Evolutionary conservation across 2,113 vertebrate species (phyloP).

Genomic region (Pterophyllum scalare): DNA sequence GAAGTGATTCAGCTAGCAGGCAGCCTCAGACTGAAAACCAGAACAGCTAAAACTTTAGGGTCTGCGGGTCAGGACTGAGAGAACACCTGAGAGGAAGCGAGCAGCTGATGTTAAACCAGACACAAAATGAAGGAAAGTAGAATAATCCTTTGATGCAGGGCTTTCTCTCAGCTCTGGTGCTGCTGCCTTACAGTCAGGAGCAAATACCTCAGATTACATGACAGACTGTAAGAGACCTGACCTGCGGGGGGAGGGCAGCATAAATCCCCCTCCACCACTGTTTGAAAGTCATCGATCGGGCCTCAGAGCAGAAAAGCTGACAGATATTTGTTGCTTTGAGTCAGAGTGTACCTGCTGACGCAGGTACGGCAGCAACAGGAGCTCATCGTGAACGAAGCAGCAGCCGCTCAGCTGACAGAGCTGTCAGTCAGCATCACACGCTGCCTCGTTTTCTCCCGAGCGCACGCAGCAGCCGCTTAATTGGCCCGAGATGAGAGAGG

Average conservation of each 20-base stretch:
- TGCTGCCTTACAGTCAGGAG: no score
- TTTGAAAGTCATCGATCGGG: not conserved
- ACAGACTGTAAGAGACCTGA: not conserved
- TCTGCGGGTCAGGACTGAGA: not conserved
- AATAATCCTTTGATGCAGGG: no score
- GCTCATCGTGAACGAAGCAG: not conserved
- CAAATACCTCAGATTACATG: no score
- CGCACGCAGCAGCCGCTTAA: not conserved
- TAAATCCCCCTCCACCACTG: no score
- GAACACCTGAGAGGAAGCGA: not conserved
- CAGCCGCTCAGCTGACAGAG: not conserved
- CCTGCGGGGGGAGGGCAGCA: not conserved
- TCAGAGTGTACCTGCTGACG: not conserved
- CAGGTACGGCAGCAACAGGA: not conserved
- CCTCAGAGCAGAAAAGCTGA: not conserved
- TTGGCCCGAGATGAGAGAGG: not conserved
- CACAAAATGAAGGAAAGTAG: no score
- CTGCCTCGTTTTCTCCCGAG: not conserved
- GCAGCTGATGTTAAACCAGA: not conserved
- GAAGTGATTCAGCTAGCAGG: not conserved
- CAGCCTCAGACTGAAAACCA: not conserved
- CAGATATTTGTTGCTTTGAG: not conserved
- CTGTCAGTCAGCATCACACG: slow-evolving; percentile 3
- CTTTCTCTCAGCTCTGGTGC: no score
- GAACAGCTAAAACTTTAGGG: not conserved